Percentiles rank a stretch among this genome's conserved stretches.
Conservation (phyloP, 2,888 invertebrate genomes). For the Lithophane leautieri region DNA sequence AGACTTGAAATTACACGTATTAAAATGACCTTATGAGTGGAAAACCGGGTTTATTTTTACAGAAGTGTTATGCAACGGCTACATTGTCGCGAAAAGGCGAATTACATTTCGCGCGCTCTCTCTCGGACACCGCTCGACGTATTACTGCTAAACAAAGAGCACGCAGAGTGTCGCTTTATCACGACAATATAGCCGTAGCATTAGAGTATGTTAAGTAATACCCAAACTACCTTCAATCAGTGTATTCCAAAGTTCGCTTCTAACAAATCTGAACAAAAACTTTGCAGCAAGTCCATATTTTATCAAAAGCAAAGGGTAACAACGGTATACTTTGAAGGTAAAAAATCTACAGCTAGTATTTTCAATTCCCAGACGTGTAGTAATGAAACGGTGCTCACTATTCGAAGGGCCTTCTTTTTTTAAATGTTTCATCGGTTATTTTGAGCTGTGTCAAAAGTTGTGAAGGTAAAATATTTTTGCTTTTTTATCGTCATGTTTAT, state of each 20-base stretch:
- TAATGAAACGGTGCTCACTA: slow-evolving; percentile 75
- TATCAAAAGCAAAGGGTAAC: slow-evolving; percentile 63
- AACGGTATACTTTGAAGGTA: slow-evolving; percentile 57
- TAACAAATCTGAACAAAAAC: slow-evolving; percentile 30
- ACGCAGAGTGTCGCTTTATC: too few species aligned
- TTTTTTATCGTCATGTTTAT: slow-evolving; percentile 5
- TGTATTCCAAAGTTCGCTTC: neutral
- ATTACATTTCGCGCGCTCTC: too few species aligned
- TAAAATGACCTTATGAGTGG: neutral
- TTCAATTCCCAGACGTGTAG: slow-evolving; percentile 71
- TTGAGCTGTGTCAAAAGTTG: slow-evolving; percentile 62
- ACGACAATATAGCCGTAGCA: too few species aligned
- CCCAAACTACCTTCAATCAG: neutral
- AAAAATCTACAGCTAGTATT: slow-evolving; percentile 73
- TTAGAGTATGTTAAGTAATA: too few species aligned
- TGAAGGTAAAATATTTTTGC: neutral
- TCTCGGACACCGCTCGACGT: too few species aligned
- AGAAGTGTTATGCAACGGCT: neutral
- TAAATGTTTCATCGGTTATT: slow-evolving; percentile 32
- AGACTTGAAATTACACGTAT: neutral
- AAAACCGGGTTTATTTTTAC: neutral
- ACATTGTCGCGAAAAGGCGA: too few species aligned
- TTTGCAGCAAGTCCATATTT: slow-evolving; percentile 53
- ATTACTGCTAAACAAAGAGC: too few species aligned
- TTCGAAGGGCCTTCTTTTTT: slow-evolving; percentile 51